phyloP scores from a whole-genome alignment of 2,797 vertebrate genomes.

The Amblyraja radiata region DNA sequence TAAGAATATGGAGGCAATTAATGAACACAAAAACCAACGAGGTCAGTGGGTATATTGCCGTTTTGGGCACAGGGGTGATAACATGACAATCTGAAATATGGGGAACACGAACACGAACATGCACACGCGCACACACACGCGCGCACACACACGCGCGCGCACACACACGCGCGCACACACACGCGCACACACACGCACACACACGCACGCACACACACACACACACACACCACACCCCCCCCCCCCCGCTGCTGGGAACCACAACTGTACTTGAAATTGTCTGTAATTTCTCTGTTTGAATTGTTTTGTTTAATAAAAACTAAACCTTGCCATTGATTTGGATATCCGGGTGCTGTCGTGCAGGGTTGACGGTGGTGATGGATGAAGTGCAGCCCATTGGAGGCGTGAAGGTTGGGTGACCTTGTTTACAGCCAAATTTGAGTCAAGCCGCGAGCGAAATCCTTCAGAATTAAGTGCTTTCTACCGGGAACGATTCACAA shows the following conservation, averaged over 20 bases:
- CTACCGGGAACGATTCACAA: no score
- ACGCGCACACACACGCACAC: no score
- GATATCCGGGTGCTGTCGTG: not conserved
- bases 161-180: no score
- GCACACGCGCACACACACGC: no score
- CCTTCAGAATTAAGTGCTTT: not conserved
- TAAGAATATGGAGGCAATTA: not conserved
- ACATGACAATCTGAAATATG: no score
- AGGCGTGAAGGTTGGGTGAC: not conserved
- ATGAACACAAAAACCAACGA: not conserved
- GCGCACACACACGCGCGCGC: no score
- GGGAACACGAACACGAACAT: no score
- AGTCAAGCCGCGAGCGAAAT: not conserved
- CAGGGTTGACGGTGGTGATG: not conserved
- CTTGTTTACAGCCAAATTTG: not conserved
- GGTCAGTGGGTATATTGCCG: not conserved
- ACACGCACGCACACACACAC: no score
- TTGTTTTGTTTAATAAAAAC: not conserved
- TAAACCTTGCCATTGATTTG: constrained; percentile 25
- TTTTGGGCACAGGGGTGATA: not conserved
- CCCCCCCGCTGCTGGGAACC: no score
- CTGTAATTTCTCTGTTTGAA: no score
- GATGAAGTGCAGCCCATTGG: constrained; percentile 28
- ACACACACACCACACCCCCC: no score
- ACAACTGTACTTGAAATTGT: no score